Conservation (phyloP, 2,797 vertebrate species). For the Hemitrygon akajei region DNA sequence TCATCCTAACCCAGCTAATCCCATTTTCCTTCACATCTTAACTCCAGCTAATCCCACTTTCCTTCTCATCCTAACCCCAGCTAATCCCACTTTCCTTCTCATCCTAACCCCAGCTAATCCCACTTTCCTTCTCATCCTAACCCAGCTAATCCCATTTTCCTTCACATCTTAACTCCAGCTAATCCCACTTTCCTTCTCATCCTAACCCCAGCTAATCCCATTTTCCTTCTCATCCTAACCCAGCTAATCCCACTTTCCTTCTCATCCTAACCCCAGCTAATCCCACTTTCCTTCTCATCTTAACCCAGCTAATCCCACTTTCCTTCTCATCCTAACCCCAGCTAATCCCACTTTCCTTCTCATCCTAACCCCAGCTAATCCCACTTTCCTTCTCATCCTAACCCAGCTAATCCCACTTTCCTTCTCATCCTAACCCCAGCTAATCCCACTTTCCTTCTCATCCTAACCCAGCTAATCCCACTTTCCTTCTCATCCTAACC, state of each 20-base stretch:
- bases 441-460: not conserved
- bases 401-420: too few relatives aligned
- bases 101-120: too few relatives aligned
- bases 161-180: not conserved
- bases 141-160: too few relatives aligned
- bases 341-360: not conserved
- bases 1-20: not conserved
- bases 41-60: too few relatives aligned
- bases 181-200: not conserved
- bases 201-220: too few relatives aligned
- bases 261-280: not conserved
- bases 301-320: too few relatives aligned
- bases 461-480: not conserved
- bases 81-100: too few relatives aligned
- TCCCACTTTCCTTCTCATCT: not conserved
- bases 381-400: not conserved
- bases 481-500: not conserved
- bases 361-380: not conserved
- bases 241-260: not conserved
- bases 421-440: not conserved
- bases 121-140: too few relatives aligned
- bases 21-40: too few relatives aligned
- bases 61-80: too few relatives aligned
- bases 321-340: too few relatives aligned
- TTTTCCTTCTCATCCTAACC: too few relatives aligned